phyloP scores from a whole-genome alignment of 2,113 vertebrate species.

The Grus americana region DNA sequence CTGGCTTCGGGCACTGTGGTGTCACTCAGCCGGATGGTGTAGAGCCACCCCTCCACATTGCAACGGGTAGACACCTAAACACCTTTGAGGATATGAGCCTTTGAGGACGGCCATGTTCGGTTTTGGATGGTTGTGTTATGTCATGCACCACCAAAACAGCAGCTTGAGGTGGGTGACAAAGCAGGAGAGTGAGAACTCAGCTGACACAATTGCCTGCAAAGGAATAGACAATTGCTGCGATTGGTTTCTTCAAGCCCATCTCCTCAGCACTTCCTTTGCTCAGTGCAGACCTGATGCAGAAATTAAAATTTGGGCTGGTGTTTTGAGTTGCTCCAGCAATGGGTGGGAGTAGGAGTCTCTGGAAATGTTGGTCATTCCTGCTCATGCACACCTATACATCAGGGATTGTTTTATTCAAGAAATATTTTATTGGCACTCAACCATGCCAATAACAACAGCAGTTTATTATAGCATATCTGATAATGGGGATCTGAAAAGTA shows the following conservation, averaged over 20 bases:
- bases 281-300: not conserved
- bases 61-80: not conserved
- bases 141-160: not conserved
- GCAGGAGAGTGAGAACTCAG: not conserved
- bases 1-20: not conserved
- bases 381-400: fast-evolving
- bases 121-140: not conserved
- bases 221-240: not conserved
- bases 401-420: not conserved
- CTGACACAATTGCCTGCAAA: not conserved
- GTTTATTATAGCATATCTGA: not conserved
- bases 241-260: not conserved
- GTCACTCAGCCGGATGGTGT: not conserved
- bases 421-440: not conserved
- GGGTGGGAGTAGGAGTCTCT: not conserved
- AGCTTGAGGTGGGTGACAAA: not conserved
- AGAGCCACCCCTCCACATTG: fast-evolving
- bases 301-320: not conserved
- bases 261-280: not conserved
- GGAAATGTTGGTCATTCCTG: fast-evolving
- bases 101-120: fast-evolving
- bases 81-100: fast-evolving
- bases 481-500: not conserved
- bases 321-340: not conserved
- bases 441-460: not conserved